Base-by-base conservation (phyloP, 1,140 invertebrate genomes). In the Brachionus paranguensis region DNA sequence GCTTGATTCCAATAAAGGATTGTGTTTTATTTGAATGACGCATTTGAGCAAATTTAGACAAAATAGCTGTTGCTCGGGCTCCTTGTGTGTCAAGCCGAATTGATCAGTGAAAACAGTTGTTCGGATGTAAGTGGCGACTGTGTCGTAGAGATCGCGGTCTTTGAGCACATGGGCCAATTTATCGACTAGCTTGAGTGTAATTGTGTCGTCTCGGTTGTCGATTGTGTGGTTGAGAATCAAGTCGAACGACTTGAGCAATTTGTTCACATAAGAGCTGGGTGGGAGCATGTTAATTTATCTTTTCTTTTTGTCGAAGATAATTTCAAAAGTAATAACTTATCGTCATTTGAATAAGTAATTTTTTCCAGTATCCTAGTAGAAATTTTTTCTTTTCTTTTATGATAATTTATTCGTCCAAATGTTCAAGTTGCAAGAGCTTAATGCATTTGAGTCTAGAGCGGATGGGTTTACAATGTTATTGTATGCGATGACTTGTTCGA, bases 161-260 rank as follows among this genome's bases (percentile, higher is more conserved):
- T 60, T 72, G 8, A 72, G 37, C n/a, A n/a, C 5, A 20, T 27
- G 24, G 7, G n/a, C 24, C 24, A 76, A 37, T 14, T 43, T 20
- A 47, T 81, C 78, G n/a, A 81, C 37, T n/a, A 81, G 12, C 41
- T 81, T 81, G 5, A 41, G 64, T 4, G 17, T 41, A 2, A 81
- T 81, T 60, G 78, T 81, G 33, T 81, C 78, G 20, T 81, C 78
- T 33, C 64, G 53, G 33, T 81, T 60, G 33, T 81, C 78, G 27
- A 47, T 29, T 68, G 37, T 47, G 33, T 60, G 33, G 11, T 81
- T 81, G n/a, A 81, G 53, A 64, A 81, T 81, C 29, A 81, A 68
- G 43, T 81, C 78, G 12, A 81, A 41, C 1, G 78, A 41, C 53
- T 68, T 81, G 12, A 72, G 68, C 17, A 72, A 43, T 41, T 72